Conservation (phyloP, 2,797 vertebrate species). For the Botia kubotai region DNA sequence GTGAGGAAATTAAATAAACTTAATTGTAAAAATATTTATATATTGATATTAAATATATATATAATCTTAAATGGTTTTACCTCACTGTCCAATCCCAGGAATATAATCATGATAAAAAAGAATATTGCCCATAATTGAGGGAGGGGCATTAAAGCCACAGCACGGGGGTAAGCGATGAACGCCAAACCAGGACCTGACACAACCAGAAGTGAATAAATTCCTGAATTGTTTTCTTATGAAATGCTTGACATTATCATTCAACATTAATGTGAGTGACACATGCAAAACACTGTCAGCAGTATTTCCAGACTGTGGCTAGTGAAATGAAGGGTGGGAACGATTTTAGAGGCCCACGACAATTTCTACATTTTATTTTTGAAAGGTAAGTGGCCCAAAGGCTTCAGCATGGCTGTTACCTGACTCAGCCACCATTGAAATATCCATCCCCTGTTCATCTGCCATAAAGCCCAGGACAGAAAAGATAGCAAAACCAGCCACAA, state of each 20-base stretch:
- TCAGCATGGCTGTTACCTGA: constrained; percentile 78
- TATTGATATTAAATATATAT: too few relatives aligned
- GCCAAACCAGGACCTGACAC: constrained; percentile 90
- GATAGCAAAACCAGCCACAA: constrained; percentile 93
- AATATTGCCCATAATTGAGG: constrained; percentile 94
- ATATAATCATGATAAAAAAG: constrained; percentile 95
- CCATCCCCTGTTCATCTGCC: constrained; percentile 88
- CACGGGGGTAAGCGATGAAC: constrained; percentile 93
- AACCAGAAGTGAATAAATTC: not conserved
- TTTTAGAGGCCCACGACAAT: too few relatives aligned
- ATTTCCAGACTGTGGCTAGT: too few relatives aligned
- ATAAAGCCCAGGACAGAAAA: constrained; percentile 96
- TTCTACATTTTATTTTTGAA: too few relatives aligned
- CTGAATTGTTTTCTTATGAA: not conserved
- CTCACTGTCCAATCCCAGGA: constrained; percentile 94
- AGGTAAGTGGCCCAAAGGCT: not conserved
- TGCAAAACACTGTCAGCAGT: too few relatives aligned
- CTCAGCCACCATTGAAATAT: constrained; percentile 90
- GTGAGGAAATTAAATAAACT: too few relatives aligned
- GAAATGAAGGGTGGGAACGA: too few relatives aligned
- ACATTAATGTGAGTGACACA: too few relatives aligned
- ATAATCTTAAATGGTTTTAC: constrained; percentile 66
- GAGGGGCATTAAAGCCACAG: constrained; percentile 91
- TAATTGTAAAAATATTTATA: too few relatives aligned
- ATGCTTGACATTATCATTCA: not conserved